phyloP scores from a whole-genome alignment of 1,140 invertebrate genomes.

The Nautilus pompilius region DNA sequence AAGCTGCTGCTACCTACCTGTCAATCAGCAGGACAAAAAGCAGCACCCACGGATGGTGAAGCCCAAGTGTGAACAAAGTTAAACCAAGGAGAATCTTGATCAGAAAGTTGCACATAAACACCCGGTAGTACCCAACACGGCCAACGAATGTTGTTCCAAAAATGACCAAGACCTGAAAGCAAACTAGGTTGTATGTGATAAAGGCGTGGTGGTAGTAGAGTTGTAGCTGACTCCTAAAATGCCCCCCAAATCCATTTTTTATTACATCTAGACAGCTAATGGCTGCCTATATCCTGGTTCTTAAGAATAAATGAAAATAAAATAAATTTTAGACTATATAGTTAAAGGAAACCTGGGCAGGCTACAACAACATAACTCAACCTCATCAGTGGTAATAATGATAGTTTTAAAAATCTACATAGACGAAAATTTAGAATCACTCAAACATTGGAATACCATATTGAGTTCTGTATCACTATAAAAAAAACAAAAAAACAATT shows the following conservation, averaged over 20 bases:
- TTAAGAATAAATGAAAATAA: neutral
- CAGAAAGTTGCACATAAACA: constrained; percentile 34
- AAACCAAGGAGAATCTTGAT: constrained; percentile 37
- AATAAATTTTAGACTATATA: neutral
- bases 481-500: too few relatives aligned
- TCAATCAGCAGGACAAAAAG: constrained; percentile 43
- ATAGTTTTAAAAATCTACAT: too few relatives aligned
- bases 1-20: constrained; percentile 28
- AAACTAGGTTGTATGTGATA: neutral
- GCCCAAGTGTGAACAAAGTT: constrained; percentile 30
- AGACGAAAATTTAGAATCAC: too few relatives aligned
- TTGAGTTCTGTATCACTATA: too few relatives aligned
- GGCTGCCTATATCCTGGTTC: neutral
- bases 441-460: too few relatives aligned
- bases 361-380: too few relatives aligned
- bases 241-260: neutral
- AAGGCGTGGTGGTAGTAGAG: neutral
- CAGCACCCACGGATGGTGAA: constrained; percentile 24
- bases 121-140: constrained; percentile 33
- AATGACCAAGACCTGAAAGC: constrained; percentile 41
- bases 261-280: too few relatives aligned
- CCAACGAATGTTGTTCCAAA: constrained; percentile 26
- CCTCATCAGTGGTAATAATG: too few relatives aligned
- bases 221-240: neutral
- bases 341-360: neutral